phyloP scores from a whole-genome alignment of 2,797 vertebrate species.

The Distichodus sexfasciatus region DNA sequence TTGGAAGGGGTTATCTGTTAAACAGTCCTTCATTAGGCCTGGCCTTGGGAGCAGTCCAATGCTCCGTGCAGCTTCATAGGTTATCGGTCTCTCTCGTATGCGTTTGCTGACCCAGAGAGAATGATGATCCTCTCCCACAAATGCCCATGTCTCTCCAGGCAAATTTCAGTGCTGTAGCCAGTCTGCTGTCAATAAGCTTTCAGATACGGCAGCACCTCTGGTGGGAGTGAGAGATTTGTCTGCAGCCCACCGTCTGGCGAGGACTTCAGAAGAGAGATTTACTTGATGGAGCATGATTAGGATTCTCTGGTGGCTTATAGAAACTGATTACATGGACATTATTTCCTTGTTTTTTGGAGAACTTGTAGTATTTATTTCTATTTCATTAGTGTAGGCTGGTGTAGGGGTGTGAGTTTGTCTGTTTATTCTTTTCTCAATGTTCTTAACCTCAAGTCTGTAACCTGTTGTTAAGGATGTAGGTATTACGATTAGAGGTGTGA shows the following conservation, averaged over 20 bases:
- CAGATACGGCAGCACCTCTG: neutral
- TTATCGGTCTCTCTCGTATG: neutral
- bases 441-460: too few species aligned
- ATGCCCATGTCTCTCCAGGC: neutral
- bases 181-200: neutral
- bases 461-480: too few species aligned
- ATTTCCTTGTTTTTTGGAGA: neutral
- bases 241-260: neutral
- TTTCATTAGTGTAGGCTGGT: too few species aligned
- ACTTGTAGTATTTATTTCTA: neutral
- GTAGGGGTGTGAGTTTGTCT: too few species aligned
- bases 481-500: too few species aligned
- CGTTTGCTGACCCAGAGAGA: constrained; percentile 2
- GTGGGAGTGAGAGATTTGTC: constrained; percentile 1
- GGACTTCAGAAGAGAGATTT: constrained; percentile 13
- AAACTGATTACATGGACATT: neutral
- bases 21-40: constrained; percentile 51
- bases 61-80: neutral
- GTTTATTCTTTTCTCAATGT: too few species aligned
- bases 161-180: neutral
- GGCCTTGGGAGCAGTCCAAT: constrained; percentile 38
- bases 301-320: neutral
- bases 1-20: constrained; percentile 45
- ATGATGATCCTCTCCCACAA: neutral
- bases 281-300: neutral